Base-by-base conservation (phyloP, 2,888 invertebrate species). In the Lepidochrysops patricia region DNA sequence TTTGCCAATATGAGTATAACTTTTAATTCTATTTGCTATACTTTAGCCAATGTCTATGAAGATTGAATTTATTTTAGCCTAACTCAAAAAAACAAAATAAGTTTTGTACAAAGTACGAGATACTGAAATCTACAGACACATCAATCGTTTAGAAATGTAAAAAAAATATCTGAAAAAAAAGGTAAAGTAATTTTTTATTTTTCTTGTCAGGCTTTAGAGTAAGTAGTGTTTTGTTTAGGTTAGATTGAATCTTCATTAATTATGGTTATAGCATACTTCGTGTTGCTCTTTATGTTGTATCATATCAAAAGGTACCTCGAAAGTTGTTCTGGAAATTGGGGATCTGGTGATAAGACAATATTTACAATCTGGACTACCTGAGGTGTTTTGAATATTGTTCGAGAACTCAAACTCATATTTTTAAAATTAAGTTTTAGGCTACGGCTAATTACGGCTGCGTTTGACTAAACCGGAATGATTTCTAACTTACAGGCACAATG, bases 241-340 rank as follows among this genome's bases (percentile, higher is more conserved):
- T n/a, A n/a, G n/a, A 9, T 43, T 43, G 19, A 23, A 19, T 43
- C 43, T 9, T 43, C 19, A 29, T 43, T 7, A 19, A 9, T 12
- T 43, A 19, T 4, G 43, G 43, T 4, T 43, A 3, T 43, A 23
- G 19, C 23, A 43, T 19, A 23, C 43, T 43, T 52, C 19, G 50
- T 57, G 19, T 52, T 35, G 26, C 15, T 29, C 35, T 27, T 57
- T 59, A 35, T 26, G 59, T 26, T 37, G 61, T 66, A 73, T 74
- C 82, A 84, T 85, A 84, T 83, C 84, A 79, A 66, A 63, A 64
- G 71, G 79, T 83, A 83, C 78, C 79, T 82, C 74, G 64, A 59
- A 57, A 57, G 12, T 37, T 56, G 29, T 58, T 61, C 54, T 70
- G 66, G 68, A 67, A 60, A 65, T 59, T 61, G 62, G 61, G 32